Evolutionary conservation across 2,888 invertebrate genomes (phyloP).

Genomic region (Ochropleura plecta): DNA sequence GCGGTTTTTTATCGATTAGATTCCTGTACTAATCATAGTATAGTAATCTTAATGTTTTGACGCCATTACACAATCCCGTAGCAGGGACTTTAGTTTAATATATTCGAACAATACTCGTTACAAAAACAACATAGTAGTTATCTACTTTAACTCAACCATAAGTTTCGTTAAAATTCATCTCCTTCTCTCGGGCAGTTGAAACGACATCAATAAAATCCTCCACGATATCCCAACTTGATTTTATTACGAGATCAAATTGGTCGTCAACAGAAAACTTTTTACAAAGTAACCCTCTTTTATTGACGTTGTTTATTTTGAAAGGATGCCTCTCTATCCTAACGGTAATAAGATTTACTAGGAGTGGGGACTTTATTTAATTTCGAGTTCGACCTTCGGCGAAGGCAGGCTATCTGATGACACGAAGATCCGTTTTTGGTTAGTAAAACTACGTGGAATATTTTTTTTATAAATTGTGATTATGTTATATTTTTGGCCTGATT

Average conservation of each 20-base stretch:
- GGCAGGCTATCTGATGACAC: slow-evolving; percentile 36
- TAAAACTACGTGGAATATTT: not conserved
- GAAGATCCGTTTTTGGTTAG: slow-evolving; percentile 26
- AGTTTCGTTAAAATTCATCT: slow-evolving; percentile 43
- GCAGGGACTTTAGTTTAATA: not conserved
- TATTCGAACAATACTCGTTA: not conserved
- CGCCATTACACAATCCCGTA: not conserved
- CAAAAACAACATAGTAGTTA: slow-evolving; percentile 4
- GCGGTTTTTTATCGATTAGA: not conserved
- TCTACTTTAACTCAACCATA: slow-evolving; percentile 23
- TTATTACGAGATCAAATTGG: slow-evolving; percentile 75
- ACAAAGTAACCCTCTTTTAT: slow-evolving; percentile 75
- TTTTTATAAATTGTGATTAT: slow-evolving; percentile 4
- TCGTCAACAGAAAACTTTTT: slow-evolving; percentile 74
- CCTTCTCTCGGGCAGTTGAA: slow-evolving; percentile 43
- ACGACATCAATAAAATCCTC: slow-evolving; percentile 67
- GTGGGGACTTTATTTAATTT: slow-evolving; percentile 74
- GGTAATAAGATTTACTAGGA: slow-evolving; percentile 77
- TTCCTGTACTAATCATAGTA: not conserved
- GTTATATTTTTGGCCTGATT: not conserved
- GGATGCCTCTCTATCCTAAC: slow-evolving; percentile 71
- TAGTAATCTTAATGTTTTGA: not conserved
- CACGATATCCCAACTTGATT: slow-evolving; percentile 69
- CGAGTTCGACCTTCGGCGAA: slow-evolving; percentile 46
- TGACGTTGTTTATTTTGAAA: slow-evolving; percentile 77